phyloP scores from a whole-genome alignment of 2,888 invertebrate species.

The Nysson spinosus region DNA sequence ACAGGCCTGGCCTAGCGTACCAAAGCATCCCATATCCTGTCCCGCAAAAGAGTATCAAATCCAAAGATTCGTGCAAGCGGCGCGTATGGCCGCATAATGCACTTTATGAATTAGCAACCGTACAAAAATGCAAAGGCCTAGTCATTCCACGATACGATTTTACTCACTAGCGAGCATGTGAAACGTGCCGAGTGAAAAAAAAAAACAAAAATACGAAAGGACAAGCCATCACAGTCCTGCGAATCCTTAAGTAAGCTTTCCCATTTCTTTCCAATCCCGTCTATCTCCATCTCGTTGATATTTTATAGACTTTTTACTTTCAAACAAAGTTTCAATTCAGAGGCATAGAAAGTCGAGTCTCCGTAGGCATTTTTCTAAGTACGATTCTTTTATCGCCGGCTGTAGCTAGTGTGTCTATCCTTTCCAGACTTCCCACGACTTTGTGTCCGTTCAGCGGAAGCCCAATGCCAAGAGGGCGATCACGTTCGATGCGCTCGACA shows the following conservation, averaged over 20 bases:
- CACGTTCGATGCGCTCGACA: conserved; percentile 74
- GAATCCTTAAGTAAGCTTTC: conserved; percentile 10
- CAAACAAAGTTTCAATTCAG: conserved; percentile 10
- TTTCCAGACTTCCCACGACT: conserved; percentile 77
- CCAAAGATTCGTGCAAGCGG: conserved; percentile 51
- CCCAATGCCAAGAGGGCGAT: conserved; percentile 76
- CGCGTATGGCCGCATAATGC: conserved; percentile 13
- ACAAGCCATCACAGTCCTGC: conserved; percentile 15
- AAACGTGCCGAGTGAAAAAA: conserved; percentile 27
- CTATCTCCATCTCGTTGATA: not conserved
- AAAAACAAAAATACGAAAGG: conserved; percentile 14
- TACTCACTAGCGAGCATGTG: conserved; percentile 16
- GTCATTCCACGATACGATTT: conserved; percentile 46
- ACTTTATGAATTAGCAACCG: conserved; percentile 14
- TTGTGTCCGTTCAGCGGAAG: conserved; percentile 74
- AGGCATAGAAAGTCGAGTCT: no score
- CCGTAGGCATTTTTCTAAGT: conserved; percentile 55
- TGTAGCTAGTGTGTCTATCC: conserved; percentile 78
- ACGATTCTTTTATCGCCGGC: conserved; percentile 71
- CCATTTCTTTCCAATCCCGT: conserved; percentile 6
- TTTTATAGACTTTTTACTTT: no score
- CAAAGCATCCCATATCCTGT: conserved; percentile 65
- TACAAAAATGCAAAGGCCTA: conserved; percentile 44
- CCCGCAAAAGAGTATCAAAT: conserved; percentile 30
- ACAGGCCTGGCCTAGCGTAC: conserved; percentile 77